These are phyloP conservation scores for Diaprepes abbreviatus DNA, from an alignment of 2,888 invertebrate species.

Conservation along the genomic window DNA sequence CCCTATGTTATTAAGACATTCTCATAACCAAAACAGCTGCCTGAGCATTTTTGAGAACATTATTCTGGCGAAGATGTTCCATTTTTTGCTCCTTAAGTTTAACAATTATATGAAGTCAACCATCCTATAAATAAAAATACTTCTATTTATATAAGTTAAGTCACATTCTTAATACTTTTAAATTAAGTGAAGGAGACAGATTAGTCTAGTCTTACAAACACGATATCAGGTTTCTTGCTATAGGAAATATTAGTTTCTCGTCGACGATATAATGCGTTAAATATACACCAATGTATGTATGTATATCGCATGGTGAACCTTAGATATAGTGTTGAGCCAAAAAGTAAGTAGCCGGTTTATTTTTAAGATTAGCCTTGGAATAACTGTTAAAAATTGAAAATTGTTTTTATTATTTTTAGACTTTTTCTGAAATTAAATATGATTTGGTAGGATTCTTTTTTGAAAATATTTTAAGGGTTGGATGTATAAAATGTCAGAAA, in stretches of 20 bases:
- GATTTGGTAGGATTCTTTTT: no score
- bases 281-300: not conserved
- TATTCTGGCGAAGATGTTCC: no score
- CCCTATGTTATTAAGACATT: no score
- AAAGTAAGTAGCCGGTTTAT: not conserved
- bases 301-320: not conserved
- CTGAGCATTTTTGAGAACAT: no score
- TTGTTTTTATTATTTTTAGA: no score
- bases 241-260: slow-evolving; percentile 2
- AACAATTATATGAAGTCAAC: not conserved
- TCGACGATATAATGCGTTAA: not conserved
- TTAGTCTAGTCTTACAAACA: slow-evolving; percentile 7
- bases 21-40: no score
- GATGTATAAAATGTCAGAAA: no score
- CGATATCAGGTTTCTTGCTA: slow-evolving; percentile 10
- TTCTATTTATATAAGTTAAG: not conserved
- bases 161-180: not conserved
- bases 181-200: slow-evolving; percentile 2
- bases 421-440: no score
- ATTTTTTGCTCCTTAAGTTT: no score
- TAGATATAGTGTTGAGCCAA: not conserved
- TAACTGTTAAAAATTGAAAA: no score
- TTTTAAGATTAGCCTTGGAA: not conserved
- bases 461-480: no score
- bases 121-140: not conserved